Percentiles rank a stretch among this genome's conserved stretches.
Evolutionary conservation across 2,888 invertebrate genomes (phyloP).

Genomic region (Hydropsyche betteni): DNA sequence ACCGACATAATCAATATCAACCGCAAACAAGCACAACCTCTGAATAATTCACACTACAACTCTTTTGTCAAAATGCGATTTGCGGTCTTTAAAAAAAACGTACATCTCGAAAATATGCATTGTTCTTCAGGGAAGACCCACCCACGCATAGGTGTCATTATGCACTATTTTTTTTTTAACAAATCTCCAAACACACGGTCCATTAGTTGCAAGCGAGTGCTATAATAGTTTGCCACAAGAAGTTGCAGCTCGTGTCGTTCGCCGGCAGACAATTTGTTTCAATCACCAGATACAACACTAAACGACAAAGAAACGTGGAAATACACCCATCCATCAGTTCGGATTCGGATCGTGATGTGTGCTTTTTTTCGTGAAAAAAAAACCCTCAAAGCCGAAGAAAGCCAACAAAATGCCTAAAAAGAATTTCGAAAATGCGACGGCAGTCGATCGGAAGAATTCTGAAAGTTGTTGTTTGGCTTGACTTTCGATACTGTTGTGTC

Average conservation of each 20-base stretch:
- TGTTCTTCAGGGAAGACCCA: constrained; percentile 25
- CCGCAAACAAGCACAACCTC: no score
- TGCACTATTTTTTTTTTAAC: constrained; percentile 9
- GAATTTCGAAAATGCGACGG: constrained; percentile 13
- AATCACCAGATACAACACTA: constrained; percentile 48
- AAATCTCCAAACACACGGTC: constrained; percentile 36
- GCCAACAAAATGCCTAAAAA: constrained; percentile 1
- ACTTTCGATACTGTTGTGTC: constrained; percentile 1
- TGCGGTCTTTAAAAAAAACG: not conserved
- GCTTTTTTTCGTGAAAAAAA: not conserved
- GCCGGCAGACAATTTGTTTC: constrained; percentile 49
- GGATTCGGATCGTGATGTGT: constrained; percentile 27
- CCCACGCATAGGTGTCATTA: constrained; percentile 40
- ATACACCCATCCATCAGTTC: constrained; percentile 30
- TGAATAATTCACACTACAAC: no score
- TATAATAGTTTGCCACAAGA: constrained; percentile 44
- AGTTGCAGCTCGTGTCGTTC: constrained; percentile 29
- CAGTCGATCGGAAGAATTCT: constrained; percentile 9
- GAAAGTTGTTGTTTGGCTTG: not conserved
- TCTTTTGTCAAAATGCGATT: not conserved
- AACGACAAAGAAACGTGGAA: constrained; percentile 44
- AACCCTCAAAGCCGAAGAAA: not conserved
- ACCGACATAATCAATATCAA: no score
- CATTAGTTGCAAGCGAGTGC: constrained; percentile 42
- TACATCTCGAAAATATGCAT: not conserved